Evolutionary conservation across 2,888 invertebrate species (phyloP).

Genomic region (Uropetala carovei): DNA sequence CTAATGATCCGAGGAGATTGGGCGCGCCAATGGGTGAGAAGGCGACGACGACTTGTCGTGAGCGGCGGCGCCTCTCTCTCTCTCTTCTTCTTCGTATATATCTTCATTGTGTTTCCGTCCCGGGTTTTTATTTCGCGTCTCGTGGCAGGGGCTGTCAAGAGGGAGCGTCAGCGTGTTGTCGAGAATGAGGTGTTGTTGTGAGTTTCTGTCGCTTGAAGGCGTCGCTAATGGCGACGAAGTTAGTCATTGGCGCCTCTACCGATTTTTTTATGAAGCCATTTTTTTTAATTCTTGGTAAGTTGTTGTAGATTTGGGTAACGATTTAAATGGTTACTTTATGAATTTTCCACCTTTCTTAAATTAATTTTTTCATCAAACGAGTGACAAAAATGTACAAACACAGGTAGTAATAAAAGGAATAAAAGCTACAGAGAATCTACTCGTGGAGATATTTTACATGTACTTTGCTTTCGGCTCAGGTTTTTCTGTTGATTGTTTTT

Average conservation of each 20-base stretch:
- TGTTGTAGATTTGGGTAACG: too few relatives aligned
- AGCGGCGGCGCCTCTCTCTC: not conserved
- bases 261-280: not conserved
- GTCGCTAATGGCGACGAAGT: not conserved
- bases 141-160: not conserved
- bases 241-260: not conserved
- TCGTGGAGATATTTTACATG: too few relatives aligned
- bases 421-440: too few relatives aligned
- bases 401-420: too few relatives aligned
- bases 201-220: not conserved
- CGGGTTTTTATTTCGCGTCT: constrained; percentile 11
- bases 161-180: not conserved
- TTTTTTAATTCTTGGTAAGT: too few relatives aligned
- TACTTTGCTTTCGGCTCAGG: too few relatives aligned
- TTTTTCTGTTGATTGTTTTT: too few relatives aligned
- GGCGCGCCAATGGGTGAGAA: not conserved
- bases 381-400: too few relatives aligned
- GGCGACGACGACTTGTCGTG: not conserved
- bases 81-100: not conserved
- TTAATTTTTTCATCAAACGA: too few relatives aligned
- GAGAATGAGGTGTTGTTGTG: not conserved
- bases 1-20: constrained; percentile 3
- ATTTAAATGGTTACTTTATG: too few relatives aligned
- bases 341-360: too few relatives aligned
- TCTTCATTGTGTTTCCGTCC: constrained; percentile 10